These are phyloP conservation scores for Vicugna pacos DNA, from an alignment of 2,113 vertebrate species.

Conservation along the genomic window DNA sequence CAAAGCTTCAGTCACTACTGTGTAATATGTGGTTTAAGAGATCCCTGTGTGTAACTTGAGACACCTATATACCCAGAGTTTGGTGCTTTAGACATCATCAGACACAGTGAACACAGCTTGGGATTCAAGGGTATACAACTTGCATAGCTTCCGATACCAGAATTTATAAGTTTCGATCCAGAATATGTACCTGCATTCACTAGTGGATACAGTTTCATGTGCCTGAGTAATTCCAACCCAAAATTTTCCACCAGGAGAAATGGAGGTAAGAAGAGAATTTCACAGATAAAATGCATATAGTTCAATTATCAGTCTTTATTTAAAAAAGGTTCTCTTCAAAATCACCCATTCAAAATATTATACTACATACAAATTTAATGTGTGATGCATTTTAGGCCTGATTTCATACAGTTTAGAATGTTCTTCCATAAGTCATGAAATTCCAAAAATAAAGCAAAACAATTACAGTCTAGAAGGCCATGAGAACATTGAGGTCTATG, in stretches of 20 bases:
- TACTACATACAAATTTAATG: neutral
- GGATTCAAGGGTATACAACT: neutral
- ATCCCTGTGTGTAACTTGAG: neutral
- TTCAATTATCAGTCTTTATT: neutral
- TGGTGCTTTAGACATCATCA: neutral
- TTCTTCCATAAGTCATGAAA: neutral
- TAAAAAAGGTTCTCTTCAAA: neutral
- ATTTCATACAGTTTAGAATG: neutral
- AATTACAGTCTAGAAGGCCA: neutral
- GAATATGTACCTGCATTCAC: neutral
- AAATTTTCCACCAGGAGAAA: neutral
- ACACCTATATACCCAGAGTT: neutral
- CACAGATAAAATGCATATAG: neutral
- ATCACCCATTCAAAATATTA: neutral
- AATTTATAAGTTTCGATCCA: neutral
- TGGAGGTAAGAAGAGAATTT: neutral
- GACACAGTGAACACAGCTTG: neutral
- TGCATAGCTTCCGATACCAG: neutral
- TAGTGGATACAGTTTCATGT: neutral
- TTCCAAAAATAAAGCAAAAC: neutral
- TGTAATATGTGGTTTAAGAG: neutral
- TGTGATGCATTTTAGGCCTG: neutral
- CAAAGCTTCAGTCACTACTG: neutral
- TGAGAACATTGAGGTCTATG: neutral
- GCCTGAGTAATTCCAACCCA: neutral